Percentiles rank a stretch among this genome's conserved stretches.
phyloP scores from a whole-genome alignment of 2,113 vertebrate genomes.

The Leucoraja erinaceus region DNA sequence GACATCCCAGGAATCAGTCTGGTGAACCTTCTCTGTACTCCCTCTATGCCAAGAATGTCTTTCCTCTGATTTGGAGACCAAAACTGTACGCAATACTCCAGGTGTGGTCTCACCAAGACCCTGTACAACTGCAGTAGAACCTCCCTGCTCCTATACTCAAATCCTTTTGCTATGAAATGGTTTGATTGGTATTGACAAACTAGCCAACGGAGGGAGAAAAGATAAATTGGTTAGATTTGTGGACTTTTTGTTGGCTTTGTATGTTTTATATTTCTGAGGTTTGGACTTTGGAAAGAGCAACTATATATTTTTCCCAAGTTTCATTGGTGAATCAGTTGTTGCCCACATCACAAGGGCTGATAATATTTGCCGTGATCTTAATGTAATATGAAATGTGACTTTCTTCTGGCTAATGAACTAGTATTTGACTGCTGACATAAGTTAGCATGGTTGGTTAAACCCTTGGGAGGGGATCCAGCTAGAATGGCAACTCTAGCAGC shows the following conservation, averaged over 20 bases:
- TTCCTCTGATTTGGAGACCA: no score
- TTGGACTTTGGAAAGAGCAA: not conserved
- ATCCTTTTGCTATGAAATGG: no score
- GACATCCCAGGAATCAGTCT: no score
- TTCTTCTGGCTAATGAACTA: not conserved
- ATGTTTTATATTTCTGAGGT: not conserved
- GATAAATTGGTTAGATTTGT: not conserved
- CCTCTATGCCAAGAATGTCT: no score
- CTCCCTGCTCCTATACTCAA: no score
- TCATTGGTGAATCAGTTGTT: no score
- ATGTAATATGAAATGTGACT: not conserved
- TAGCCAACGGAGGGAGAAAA: not conserved
- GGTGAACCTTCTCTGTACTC: no score
- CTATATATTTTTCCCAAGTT: not conserved
- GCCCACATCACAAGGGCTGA: not conserved
- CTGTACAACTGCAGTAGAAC: no score
- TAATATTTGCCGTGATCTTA: not conserved
- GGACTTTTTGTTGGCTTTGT: not conserved
- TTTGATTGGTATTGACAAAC: not conserved
- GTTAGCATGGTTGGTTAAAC: not conserved
- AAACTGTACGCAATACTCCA: no score
- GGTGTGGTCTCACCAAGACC: no score
- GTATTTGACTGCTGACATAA: not conserved
- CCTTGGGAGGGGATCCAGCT: not conserved
- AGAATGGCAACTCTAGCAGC: not conserved